Evolutionary conservation across 2,113 vertebrate species (phyloP), one percentile per base, ranked within the genome.

Genomic region (Bothrops jararaca): DNA sequence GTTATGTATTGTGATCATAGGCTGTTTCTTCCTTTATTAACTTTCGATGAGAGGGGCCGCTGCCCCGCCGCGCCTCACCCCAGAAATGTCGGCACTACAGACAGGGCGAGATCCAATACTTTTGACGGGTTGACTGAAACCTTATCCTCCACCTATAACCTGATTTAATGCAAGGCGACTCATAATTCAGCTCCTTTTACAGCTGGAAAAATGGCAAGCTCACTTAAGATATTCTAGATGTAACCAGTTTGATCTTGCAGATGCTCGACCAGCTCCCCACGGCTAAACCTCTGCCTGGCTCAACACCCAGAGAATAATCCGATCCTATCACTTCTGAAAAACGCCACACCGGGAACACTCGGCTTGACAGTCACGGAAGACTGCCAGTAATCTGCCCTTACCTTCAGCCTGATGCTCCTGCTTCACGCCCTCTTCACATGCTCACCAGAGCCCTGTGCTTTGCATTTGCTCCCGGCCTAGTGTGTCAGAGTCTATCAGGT

Each of bases 401-500:
- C 98, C 97, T 98, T 98, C 98, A 98, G 97, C 96, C 97, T 97
- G 97, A 54, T 97, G 97, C 97, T 97, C 97, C 97, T 96, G 98
- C 97, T 99, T 99, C 97, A 96, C 96, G 95, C 97, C 97, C 98
- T 97, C 97, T 96, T 98, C 96, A 96, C 98, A 97, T 93, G 96
- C 96, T 96, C 96, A 86, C 89, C 95, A 89, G 92, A 95, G 95
- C 94, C 95, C 96, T 92, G 1, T 91, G 94, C 96, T 96, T 95
- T 94, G 96, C 93, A 85, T 94, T 97, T 89, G 98, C 98, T 98
- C 93, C 95, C 93, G 98, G 98, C 97, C 94, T 94, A 74, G 93
- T 95, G 97, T 96, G 98, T 98, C 98, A 97, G 96, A 97, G 95
- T 95, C 94, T 97, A 98, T 99, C 98, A 98, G 97, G 97, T 96